Evolutionary conservation across 2,888 invertebrate species (phyloP).

Genomic region (Willowsia nigromaculata): DNA sequence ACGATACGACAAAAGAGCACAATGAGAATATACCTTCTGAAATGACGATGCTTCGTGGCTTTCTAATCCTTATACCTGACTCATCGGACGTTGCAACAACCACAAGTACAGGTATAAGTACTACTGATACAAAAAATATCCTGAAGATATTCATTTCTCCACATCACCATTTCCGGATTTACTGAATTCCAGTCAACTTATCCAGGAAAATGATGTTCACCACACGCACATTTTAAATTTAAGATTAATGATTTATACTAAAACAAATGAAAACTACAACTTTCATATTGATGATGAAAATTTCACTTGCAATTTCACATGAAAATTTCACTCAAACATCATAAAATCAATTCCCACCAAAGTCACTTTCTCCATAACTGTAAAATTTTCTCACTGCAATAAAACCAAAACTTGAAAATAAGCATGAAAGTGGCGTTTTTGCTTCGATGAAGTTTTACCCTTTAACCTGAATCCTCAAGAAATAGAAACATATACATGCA

Average conservation of each 20-base stretch:
- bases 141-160: conserved; percentile 66
- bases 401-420: background rate
- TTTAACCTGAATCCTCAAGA: conserved; percentile 19
- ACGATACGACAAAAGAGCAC: background rate
- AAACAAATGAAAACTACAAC: background rate
- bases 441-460: background rate
- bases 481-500: background rate
- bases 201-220: background rate
- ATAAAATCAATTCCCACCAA: background rate
- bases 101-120: conserved; percentile 67
- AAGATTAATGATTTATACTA: background rate
- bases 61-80: conserved; percentile 29
- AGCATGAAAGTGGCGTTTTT: background rate
- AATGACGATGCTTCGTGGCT: conserved; percentile 43
- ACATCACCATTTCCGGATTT: conserved; percentile 34
- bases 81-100: conserved; percentile 46
- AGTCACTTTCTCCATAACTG: conserved; percentile 41
- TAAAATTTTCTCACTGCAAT: background rate
- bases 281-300: background rate
- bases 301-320: conserved; percentile 44
- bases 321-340: background rate
- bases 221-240: background rate
- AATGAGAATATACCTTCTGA: conserved; percentile 26
- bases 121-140: conserved; percentile 64
- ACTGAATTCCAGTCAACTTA: background rate